Conservation (phyloP, 1,140 invertebrate genomes). For the Thaumatotibia leucotreta region DNA sequence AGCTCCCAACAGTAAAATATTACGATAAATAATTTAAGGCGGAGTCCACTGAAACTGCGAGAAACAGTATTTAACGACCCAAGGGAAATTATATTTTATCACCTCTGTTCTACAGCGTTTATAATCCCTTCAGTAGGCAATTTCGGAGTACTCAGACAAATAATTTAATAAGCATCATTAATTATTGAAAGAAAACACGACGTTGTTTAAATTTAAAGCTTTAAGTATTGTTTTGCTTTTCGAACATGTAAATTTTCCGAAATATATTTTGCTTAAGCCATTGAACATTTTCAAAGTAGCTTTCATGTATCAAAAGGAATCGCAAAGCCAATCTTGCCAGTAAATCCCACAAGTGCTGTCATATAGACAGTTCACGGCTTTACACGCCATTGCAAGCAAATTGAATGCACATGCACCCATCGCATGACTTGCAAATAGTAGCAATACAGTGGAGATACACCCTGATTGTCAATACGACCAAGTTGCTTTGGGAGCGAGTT, state of each 20-base stretch:
- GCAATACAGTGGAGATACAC: background rate
- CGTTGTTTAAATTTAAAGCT: background rate
- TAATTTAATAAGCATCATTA: conserved; percentile 7
- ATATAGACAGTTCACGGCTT: background rate
- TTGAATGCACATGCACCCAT: conserved; percentile 9
- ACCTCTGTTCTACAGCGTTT: conserved; percentile 8
- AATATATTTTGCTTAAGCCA: no score
- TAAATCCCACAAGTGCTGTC: background rate
- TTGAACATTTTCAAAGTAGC: no score
- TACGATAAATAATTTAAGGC: conserved; percentile 2
- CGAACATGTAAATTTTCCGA: no score
- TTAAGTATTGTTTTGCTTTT: no score
- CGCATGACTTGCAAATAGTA: background rate
- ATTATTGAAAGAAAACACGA: background rate
- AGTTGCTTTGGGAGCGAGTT: background rate
- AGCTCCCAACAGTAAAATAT: conserved; percentile 7
- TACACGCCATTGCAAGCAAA: conserved; percentile 3
- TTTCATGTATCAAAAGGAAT: background rate
- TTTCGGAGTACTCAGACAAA: conserved; percentile 1
- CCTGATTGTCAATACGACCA: background rate
- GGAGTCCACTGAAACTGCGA: conserved; percentile 6
- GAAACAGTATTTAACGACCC: conserved; percentile 11
- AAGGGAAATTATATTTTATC: conserved; percentile 13
- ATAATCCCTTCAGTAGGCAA: conserved; percentile 7
- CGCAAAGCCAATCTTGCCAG: background rate